Base-by-base conservation (phyloP, 2,888 invertebrate genomes). In the Apoda limacodes region DNA sequence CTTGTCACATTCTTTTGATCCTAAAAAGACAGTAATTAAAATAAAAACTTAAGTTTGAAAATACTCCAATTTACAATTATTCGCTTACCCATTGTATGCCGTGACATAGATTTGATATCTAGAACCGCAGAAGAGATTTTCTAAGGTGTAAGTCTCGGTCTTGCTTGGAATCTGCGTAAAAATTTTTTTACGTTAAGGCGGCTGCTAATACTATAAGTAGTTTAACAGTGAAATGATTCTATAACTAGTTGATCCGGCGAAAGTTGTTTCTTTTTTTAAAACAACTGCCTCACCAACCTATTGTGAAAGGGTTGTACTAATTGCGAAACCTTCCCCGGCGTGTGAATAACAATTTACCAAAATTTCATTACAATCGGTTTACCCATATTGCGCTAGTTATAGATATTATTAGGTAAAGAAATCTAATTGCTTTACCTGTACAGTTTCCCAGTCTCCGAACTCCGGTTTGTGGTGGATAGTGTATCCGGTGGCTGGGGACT, bases 391-490 rank as follows among this genome's bases (percentile, higher is more conserved):
- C 7, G 22, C 14, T 13, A 9, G 5, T 6, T 19, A 3, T 14
- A 9, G 15, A 26, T 3, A n/a, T 9, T 9, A 4, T 10, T 31
- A 25, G 12, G 22, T 19, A 22, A 27, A 22, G 9, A 29, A n/a
- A n/a, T n/a, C n/a, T n/a, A 29, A 22, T 13, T 13, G 14, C 15
- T 14, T 30, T 36, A 85, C 82, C 76, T 93, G 92, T 35, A 90
- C 87, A 5, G 91, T 92, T 72, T 93, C 92, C 95, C 95, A 95
- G 56, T 94, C 93, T 10, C 95, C 95, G 56, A 95, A 95, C 68
- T 96, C 95, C 32, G 94, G 94, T 61, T 95, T 95, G 81, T 93
- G 95, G 60, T 93, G 92, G 41, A 97, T 85, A 14, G 92, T 92
- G 72, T 95, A 95, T 1, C 96, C 95, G 49, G 93, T 93, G 42